Conservation (phyloP, 1,140 invertebrate genomes). For the Dreissena rostriformis region DNA sequence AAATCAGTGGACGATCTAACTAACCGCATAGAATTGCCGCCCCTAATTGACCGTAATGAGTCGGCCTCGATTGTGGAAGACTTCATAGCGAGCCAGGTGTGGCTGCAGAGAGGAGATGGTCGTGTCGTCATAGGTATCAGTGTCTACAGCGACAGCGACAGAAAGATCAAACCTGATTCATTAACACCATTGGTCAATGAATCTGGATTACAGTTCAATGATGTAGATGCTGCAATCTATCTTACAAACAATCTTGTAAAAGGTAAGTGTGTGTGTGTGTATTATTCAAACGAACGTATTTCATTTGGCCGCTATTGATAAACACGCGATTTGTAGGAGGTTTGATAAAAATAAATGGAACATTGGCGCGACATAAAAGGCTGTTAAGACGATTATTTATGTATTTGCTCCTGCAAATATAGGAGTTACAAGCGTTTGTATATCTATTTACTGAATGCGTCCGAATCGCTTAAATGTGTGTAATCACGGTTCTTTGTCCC, state of each 20-base stretch:
- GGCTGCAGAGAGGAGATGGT: slow-evolving; percentile 7
- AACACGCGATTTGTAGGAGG: too few species aligned
- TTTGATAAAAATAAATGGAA: too few species aligned
- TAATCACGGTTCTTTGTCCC: too few species aligned
- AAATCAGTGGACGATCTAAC: slow-evolving; percentile 26
- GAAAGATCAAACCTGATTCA: not conserved
- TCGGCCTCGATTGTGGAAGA: slow-evolving; percentile 13
- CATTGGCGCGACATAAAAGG: too few species aligned
- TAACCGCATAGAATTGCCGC: not conserved
- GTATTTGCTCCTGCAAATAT: too few species aligned
- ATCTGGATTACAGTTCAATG: not conserved
- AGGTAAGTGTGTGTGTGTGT: slow-evolving; percentile 10
- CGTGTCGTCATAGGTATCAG: slow-evolving; percentile 8
- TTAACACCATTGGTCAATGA: not conserved
- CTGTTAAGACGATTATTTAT: too few species aligned
- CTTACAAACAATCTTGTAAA: slow-evolving; percentile 2
- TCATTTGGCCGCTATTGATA: too few species aligned
- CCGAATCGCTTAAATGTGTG: too few species aligned
- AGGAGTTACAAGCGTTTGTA: too few species aligned
- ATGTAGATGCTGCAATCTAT: slow-evolving; percentile 32
- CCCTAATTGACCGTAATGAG: not conserved
- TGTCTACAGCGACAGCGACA: not conserved
- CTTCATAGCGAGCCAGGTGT: slow-evolving; percentile 11
- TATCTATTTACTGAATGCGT: too few species aligned
- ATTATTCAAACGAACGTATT: too few species aligned